Evolutionary conservation across 2,113 vertebrate species (phyloP), one percentile per base, ranked within the genome.

Genomic region (Colius striatus): DNA sequence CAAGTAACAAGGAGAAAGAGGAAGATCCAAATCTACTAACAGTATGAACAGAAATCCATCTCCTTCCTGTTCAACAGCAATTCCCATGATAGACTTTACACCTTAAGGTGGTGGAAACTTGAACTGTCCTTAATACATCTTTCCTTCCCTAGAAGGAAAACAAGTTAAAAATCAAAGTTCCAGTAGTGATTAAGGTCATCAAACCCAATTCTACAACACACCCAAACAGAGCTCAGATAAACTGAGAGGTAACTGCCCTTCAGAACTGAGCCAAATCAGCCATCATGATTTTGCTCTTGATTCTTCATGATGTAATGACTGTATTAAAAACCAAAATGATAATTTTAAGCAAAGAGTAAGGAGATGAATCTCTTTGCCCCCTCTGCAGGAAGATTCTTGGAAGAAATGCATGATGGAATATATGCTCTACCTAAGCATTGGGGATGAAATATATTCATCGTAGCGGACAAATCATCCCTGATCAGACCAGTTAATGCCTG

Each of bases 401-500:
- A 61, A 66, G 45, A 61, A 72, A 67, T 18, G 10, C 53, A 36
- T 5, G 8, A 32, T 26, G 18, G 26, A 4, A 26, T 15, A 32
- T 3, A 43, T 0, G 11, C 13, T 29, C 2, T 29, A 21, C 6
- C 16, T 43, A 50, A 63, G 30, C 30, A 45, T 9, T 19, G 23
- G 34, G 25, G 47, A 27, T 78, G 58, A 78, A 87, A 76, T 29
- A 36, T 6, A 54, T 13, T 8, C 36, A 61, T 3, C 1, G 2
- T 0, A 53, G 61, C 53, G 43, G 32, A 70, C 47, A 68, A 77
- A 84, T 11, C 55, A 71, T n/a, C 27, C 38, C 38, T 19, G 1
- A 41, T 74, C 63, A 67, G 61, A 17, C 5, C 38, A 68, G 62
- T 87, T 83, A 88, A 86, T 16, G 17, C 57, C 41, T 68, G 23